Evolutionary conservation across 2,113 vertebrate species (phyloP).

Genomic region (Ailurus styani): DNA sequence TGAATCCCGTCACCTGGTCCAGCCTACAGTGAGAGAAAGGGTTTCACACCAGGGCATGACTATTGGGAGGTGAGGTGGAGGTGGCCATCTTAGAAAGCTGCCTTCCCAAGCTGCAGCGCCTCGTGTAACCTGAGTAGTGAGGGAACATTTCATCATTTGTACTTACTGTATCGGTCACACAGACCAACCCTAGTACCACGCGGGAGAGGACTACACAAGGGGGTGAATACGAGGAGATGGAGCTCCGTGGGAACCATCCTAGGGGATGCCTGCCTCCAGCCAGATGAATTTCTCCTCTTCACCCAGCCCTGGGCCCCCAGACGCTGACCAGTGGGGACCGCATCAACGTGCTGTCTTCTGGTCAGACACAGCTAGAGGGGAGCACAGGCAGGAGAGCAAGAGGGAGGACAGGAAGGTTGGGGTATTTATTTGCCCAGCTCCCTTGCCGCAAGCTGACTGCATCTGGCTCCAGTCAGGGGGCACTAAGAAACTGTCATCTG

Average conservation of each 20-base stretch:
- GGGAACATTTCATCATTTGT: background rate
- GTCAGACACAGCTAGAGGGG: background rate
- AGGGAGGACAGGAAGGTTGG: background rate
- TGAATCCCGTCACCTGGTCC: background rate
- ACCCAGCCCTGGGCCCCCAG: background rate
- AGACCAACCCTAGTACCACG: background rate
- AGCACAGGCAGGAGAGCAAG: background rate
- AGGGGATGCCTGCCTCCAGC: background rate
- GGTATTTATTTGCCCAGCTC: background rate
- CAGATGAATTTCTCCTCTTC: background rate
- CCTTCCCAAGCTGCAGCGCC: background rate
- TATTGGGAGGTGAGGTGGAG: background rate
- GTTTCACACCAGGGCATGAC: background rate
- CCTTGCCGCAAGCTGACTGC: background rate
- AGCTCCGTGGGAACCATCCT: background rate
- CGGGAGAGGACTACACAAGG: background rate
- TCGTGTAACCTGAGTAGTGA: background rate
- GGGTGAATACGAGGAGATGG: background rate
- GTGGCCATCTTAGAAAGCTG: background rate
- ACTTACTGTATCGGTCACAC: background rate
- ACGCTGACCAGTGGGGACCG: background rate
- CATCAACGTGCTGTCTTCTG: background rate
- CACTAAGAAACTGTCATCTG: background rate
- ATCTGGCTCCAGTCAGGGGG: background rate
- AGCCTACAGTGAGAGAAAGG: background rate